These are phyloP conservation scores for Temnothorax nylanderi DNA, from an alignment of 1,140 invertebrate genomes.

Conservation along the genomic window DNA sequence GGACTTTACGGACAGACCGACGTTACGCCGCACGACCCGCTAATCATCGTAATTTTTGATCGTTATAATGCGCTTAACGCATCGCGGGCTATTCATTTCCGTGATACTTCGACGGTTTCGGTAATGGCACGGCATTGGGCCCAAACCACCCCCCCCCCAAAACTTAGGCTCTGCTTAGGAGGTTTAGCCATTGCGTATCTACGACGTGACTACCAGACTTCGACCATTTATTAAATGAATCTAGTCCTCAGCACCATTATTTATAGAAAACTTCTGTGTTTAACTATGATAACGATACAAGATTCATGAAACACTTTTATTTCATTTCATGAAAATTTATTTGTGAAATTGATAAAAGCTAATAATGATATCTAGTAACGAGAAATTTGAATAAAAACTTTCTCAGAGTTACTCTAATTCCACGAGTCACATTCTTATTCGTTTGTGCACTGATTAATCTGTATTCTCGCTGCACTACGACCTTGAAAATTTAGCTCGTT, in stretches of 20 bases:
- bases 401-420: background rate
- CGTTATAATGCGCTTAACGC: constrained; percentile 60
- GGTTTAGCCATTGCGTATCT: background rate
- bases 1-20: background rate
- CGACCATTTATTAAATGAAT: constrained; percentile 10
- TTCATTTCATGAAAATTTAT: background rate
- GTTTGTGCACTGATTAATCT: background rate
- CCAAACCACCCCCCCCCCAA: background rate
- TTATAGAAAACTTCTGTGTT: background rate
- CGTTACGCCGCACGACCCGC: constrained; percentile 29
- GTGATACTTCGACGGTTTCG: constrained; percentile 46
- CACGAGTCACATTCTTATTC: background rate
- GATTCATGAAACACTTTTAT: background rate
- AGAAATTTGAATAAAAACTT: background rate
- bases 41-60: constrained; percentile 52
- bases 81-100: constrained; percentile 53
- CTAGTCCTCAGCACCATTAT: constrained; percentile 21
- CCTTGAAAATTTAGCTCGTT: constrained; percentile 36
- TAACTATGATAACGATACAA: background rate
- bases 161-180: constrained; percentile 2
- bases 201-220: background rate
- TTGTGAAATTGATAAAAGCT: background rate
- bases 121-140: constrained; percentile 50
- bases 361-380: background rate
- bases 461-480: background rate